phyloP scores from a whole-genome alignment of 1,140 invertebrate genomes.

The Diabrotica undecimpunctata region DNA sequence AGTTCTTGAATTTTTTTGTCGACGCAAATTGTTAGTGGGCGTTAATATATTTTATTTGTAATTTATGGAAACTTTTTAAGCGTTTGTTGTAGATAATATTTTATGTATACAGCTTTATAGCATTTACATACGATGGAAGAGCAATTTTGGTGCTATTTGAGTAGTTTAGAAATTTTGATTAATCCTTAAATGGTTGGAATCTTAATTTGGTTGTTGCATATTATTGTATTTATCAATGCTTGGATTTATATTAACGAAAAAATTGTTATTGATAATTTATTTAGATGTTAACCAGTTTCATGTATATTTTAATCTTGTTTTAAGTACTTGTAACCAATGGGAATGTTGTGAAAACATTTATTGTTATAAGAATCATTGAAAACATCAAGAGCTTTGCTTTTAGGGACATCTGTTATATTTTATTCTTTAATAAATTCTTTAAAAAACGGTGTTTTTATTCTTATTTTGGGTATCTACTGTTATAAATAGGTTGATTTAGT shows the following conservation, averaged over 20 bases:
- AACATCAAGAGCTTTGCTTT: conserved; percentile 34
- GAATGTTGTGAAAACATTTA: conserved; percentile 34
- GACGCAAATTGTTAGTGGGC: conserved; percentile 1
- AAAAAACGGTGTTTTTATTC: conserved; percentile 9
- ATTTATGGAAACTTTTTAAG: conserved; percentile 5
- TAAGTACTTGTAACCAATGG: conserved; percentile 31
- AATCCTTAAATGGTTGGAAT: conserved; percentile 19
- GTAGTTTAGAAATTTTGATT: conserved; percentile 28
- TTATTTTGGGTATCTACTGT: neutral
- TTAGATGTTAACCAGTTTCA: conserved; percentile 26
- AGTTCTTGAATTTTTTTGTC: neutral
- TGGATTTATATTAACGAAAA: conserved; percentile 25
- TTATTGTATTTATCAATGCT: conserved; percentile 24
- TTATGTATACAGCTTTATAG: conserved; percentile 30
- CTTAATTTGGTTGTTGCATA: conserved; percentile 23
- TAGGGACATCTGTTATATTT: conserved; percentile 32
- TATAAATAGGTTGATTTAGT: too few relatives aligned
- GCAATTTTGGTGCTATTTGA: conserved; percentile 33
- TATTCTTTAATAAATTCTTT: conserved; percentile 32
- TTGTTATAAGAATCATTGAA: conserved; percentile 20
- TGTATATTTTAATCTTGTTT: conserved; percentile 29
- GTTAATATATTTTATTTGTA: conserved; percentile 5
- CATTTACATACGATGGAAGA: conserved; percentile 27
- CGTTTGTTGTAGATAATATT: conserved; percentile 22
- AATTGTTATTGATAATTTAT: conserved; percentile 29